These are phyloP conservation scores for Dichetophora obliterata DNA, from an alignment of 2,888 invertebrate species.

Conservation along the genomic window DNA sequence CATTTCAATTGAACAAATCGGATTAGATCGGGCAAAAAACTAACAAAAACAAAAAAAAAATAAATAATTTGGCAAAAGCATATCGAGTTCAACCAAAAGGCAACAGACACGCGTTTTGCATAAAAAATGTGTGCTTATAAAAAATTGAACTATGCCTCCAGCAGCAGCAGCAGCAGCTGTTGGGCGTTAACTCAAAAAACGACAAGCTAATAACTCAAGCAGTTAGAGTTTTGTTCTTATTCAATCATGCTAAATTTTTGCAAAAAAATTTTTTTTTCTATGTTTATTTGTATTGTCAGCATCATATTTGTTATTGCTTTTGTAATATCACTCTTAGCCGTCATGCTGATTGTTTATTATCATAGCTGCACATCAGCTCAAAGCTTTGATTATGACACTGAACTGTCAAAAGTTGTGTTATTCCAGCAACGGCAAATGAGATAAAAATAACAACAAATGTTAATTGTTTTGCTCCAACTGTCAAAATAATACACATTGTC, in stretches of 20 bases:
- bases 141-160: too few species aligned
- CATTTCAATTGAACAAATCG: conserved; percentile 26
- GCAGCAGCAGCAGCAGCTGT: too few species aligned
- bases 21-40: background rate
- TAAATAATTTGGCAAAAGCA: background rate
- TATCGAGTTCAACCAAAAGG: background rate
- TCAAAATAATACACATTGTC: too few species aligned
- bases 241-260: background rate
- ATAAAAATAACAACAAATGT: too few species aligned
- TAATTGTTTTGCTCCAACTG: too few species aligned
- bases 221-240: background rate
- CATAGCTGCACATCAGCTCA: background rate
- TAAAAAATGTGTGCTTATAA: background rate
- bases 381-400: background rate
- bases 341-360: background rate
- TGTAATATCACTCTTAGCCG: background rate
- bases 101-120: background rate
- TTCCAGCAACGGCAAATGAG: background rate
- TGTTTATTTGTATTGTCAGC: background rate
- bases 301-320: background rate
- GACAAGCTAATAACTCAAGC: background rate
- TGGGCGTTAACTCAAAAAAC: background rate
- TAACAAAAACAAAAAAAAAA: background rate
- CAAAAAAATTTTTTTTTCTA: too few species aligned
- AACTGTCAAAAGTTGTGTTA: conserved; percentile 8